Base-by-base conservation (phyloP, 2,113 vertebrate species). In the Zosterops hypoxanthus region DNA sequence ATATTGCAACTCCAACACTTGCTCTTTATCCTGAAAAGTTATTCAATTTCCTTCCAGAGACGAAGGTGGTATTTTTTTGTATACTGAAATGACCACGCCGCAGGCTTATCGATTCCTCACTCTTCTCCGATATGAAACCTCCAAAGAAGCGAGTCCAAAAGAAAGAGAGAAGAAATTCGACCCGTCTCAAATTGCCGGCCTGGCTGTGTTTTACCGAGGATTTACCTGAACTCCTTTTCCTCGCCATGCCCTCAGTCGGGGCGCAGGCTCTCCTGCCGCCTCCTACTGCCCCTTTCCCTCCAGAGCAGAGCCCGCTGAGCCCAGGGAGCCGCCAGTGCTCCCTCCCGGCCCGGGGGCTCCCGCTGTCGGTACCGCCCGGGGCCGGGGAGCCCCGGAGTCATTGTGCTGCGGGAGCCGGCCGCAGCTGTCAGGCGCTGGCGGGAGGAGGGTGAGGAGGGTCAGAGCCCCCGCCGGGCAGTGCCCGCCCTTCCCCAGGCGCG, bases 341-440 rank as follows among this genome's bases (percentile, higher is more conserved):
- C n/a, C 53, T 31, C 9, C 46, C 17, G 49, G 33, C 57, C 53
- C 63, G 8, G 31, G 6, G 73, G 50, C 70, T 72, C 55, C 2
- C 2, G 55, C 71, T 33, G 28, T 23, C n/a, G 36, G 14, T 3
- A 44, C 49, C 22, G 47, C 73, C 55, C 80, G 60, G 53, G 75
- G 39, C 64, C 55, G 39, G 26, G 22, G 46, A 91, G 92, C 90
- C 90, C 65, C 53, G 24, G 19, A 86, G 71, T 81, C 92, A 66
- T 55, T 66, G 94, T 79, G 93, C 80, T 6, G 46, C 29, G 14
- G 63, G 46, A 70, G 46, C 20, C 21, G 80, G 44, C 4, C 3
- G 47, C 59, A 88, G 94, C 94, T 96, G 97, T 96, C 95, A 97
- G 36, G 78, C 4, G n/a, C 33, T 57, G 24, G 56, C 47, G 53